These are phyloP conservation scores for Formica aserva DNA, from an alignment of 2,888 invertebrate genomes.

Conservation along the genomic window DNA sequence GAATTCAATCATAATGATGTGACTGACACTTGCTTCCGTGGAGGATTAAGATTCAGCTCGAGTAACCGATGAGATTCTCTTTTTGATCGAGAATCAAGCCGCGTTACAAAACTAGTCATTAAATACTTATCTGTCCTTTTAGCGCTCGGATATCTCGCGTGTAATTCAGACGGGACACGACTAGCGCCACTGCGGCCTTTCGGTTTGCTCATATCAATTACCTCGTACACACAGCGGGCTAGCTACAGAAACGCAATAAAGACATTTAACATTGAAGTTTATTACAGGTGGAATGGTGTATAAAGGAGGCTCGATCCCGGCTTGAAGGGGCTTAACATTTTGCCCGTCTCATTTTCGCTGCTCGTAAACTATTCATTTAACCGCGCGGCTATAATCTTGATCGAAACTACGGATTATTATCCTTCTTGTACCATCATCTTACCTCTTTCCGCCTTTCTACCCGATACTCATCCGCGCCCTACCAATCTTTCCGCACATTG, in stretches of 20 bases:
- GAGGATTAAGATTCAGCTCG: constrained; percentile 51
- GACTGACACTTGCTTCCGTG: constrained; percentile 58
- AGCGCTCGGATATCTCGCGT: constrained; percentile 65
- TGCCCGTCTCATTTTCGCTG: constrained; percentile 84
- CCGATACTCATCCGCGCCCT: constrained; percentile 53
- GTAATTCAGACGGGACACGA: constrained; percentile 72
- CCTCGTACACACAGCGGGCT: constrained; percentile 70
- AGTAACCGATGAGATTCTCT: constrained; percentile 52
- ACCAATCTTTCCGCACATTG: constrained; percentile 72
- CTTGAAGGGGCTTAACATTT: constrained; percentile 80
- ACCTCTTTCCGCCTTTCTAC: constrained; percentile 42
- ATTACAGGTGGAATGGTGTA: constrained; percentile 72
- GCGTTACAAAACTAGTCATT: constrained; percentile 71
- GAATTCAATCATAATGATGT: constrained; percentile 37
- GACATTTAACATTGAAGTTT: constrained; percentile 76
- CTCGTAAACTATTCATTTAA: constrained; percentile 86
- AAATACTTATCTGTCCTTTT: constrained; percentile 76
- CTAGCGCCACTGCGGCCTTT: constrained; percentile 65
- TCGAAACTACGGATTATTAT: constrained; percentile 84
- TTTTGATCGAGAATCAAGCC: constrained; percentile 69
- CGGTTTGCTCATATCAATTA: constrained; percentile 76
- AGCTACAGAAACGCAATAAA: constrained; percentile 76
- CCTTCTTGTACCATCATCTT: constrained; percentile 78
- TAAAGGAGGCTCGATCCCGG: constrained; percentile 74
- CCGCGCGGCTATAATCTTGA: constrained; percentile 84